phyloP scores from a whole-genome alignment of 2,888 invertebrate genomes.

The Chaetoderma sp. region DNA sequence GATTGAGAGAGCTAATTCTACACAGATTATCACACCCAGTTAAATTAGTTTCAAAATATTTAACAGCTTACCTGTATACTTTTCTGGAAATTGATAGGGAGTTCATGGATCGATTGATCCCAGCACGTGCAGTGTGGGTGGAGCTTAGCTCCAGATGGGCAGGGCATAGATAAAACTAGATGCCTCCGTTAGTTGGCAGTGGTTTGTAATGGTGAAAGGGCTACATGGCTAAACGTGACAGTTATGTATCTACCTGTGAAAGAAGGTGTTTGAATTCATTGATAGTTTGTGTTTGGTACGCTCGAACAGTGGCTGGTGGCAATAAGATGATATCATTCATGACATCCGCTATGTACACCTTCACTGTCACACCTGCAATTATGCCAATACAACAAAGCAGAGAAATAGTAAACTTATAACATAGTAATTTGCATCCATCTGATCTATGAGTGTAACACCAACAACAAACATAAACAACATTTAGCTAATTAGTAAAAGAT shows the following conservation, averaged over 20 bases:
- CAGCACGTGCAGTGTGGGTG: too few relatives aligned
- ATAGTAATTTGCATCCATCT: not conserved
- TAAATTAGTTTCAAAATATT: too few relatives aligned
- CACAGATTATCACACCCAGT: too few relatives aligned
- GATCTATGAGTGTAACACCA: not conserved
- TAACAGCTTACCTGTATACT: too few relatives aligned
- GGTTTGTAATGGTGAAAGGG: too few relatives aligned
- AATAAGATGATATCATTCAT: constrained; percentile 75
- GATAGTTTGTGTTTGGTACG: constrained; percentile 74
- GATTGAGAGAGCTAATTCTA: too few relatives aligned
- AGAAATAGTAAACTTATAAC: not conserved
- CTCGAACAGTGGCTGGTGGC: constrained; percentile 76
- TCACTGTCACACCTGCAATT: constrained; percentile 72
- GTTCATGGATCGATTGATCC: too few relatives aligned
- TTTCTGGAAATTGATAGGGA: too few relatives aligned
- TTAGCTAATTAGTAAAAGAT: not conserved
- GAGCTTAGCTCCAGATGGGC: too few relatives aligned
- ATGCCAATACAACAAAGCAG: not conserved
- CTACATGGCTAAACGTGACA: too few relatives aligned
- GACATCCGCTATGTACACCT: constrained; percentile 76
- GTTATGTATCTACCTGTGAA: constrained; percentile 65
- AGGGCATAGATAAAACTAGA: too few relatives aligned
- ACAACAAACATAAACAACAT: not conserved
- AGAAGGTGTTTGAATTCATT: constrained; percentile 75
- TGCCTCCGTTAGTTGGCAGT: too few relatives aligned